Conservation (phyloP, 2,888 invertebrate species). For the Lymantria monacha region DNA sequence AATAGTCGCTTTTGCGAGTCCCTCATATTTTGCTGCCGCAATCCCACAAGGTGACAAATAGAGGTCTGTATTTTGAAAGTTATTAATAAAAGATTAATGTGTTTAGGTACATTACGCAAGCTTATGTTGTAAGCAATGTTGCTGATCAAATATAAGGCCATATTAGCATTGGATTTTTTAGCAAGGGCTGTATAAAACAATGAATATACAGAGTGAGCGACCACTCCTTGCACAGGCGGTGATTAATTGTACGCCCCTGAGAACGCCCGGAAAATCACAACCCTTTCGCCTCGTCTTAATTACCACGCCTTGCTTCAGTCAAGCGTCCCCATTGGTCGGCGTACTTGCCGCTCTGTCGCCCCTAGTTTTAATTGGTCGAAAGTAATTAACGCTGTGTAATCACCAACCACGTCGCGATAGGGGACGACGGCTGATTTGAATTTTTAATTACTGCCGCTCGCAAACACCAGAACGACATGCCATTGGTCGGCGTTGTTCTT, state of each 20-base stretch:
- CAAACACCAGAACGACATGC: conserved; percentile 35
- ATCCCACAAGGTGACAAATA: too few species aligned
- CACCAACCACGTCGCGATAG: conserved; percentile 68
- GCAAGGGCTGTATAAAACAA: conserved; percentile 26
- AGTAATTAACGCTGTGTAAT: conserved; percentile 77
- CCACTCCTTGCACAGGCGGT: conserved; percentile 53
- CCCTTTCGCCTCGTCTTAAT: conserved; percentile 77
- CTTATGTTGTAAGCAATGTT: too few species aligned
- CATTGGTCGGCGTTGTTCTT: conserved; percentile 59
- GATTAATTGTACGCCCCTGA: conserved; percentile 69
- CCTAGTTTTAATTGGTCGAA: conserved; percentile 74
- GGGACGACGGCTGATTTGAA: conserved; percentile 76
- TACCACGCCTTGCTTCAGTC: conserved; percentile 78
- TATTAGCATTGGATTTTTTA: background rate
- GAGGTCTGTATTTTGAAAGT: too few species aligned
- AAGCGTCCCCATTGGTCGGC: conserved; percentile 63
- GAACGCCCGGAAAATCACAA: conserved; percentile 76
- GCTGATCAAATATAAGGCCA: too few species aligned
- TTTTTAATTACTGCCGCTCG: conserved; percentile 71
- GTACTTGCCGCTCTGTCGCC: conserved; percentile 56
- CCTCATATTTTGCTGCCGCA: too few species aligned
- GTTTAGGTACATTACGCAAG: too few species aligned
- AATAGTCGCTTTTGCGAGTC: too few species aligned
- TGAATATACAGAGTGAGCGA: conserved; percentile 43
- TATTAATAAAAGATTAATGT: too few species aligned